Conservation (phyloP, 2,797 vertebrate genomes). For the Leucoraja ocellata region DNA sequence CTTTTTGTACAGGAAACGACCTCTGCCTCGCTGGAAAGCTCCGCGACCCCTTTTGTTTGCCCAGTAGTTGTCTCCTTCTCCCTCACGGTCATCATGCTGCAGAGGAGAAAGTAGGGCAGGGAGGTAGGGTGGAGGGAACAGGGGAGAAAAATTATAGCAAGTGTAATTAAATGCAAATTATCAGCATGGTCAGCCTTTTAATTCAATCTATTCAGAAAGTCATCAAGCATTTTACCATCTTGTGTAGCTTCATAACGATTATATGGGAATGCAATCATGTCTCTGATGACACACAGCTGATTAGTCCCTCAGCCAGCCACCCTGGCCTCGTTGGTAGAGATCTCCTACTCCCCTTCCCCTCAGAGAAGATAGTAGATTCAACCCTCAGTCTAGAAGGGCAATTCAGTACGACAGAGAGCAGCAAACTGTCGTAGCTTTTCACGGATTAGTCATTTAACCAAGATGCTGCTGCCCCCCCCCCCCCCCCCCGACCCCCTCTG, state of each 20-base stretch:
- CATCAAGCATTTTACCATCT: neutral
- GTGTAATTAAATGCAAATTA: neutral
- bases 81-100: conserved; percentile 83
- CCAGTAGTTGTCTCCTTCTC: conserved; percentile 72
- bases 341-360: too few species aligned
- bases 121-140: neutral
- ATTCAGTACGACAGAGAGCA: neutral
- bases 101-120: neutral
- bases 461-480: neutral
- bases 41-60: conserved; percentile 66
- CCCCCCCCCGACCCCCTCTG: too few species aligned
- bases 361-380: neutral
- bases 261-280: neutral
- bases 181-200: neutral
- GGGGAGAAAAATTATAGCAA: neutral
- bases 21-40: conserved; percentile 65
- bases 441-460: neutral
- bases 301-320: neutral
- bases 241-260: neutral
- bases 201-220: neutral
- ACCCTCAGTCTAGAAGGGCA: neutral
- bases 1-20: conserved; percentile 86
- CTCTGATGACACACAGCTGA: neutral
- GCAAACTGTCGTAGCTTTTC: neutral
- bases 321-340: neutral